A percentile compares a stretch with the other conserved stretches of the same genome.
phyloP scores from a whole-genome alignment of 2,888 invertebrate species.

The Rotaria socialis region DNA sequence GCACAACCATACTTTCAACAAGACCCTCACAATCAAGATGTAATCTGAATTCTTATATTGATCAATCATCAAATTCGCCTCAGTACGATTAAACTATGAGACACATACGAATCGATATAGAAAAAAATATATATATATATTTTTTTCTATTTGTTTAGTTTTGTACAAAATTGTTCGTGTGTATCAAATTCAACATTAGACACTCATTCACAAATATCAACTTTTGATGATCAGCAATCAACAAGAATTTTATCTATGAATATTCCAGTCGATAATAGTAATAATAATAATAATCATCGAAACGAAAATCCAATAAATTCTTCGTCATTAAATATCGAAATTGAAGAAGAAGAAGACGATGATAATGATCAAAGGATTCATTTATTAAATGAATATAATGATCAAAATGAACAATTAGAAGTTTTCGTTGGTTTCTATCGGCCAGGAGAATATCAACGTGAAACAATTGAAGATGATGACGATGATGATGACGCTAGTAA shows the following conservation, averaged over 20 bases:
- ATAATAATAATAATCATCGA: neutral
- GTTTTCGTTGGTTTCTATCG: constrained; percentile 8
- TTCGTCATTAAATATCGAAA: constrained; percentile 3
- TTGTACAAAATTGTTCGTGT: constrained; percentile 18
- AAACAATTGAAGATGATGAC: constrained; percentile 27
- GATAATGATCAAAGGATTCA: constrained; percentile 18
- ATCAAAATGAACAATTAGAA: constrained; percentile 31
- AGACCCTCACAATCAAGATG: neutral
- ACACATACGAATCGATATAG: too few relatives aligned
- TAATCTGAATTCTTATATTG: constrained; percentile 16
- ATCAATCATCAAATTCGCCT: neutral
- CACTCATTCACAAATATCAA: neutral
- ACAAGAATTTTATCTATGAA: constrained; percentile 14
- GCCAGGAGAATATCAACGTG: constrained; percentile 17
- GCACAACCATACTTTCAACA: constrained; percentile 22
- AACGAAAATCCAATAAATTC: neutral
- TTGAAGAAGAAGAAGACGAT: constrained; percentile 37
- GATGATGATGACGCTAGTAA: constrained; percentile 22
- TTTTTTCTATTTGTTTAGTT: neutral
- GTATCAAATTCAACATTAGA: neutral
- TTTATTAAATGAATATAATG: neutral
- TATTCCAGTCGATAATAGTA: constrained; percentile 26
- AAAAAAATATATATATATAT: too few relatives aligned
- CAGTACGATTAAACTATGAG: neutral
- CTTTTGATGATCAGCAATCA: neutral